Conservation (phyloP, 2,113 vertebrate genomes). For the Gracilinanus agilis region DNA sequence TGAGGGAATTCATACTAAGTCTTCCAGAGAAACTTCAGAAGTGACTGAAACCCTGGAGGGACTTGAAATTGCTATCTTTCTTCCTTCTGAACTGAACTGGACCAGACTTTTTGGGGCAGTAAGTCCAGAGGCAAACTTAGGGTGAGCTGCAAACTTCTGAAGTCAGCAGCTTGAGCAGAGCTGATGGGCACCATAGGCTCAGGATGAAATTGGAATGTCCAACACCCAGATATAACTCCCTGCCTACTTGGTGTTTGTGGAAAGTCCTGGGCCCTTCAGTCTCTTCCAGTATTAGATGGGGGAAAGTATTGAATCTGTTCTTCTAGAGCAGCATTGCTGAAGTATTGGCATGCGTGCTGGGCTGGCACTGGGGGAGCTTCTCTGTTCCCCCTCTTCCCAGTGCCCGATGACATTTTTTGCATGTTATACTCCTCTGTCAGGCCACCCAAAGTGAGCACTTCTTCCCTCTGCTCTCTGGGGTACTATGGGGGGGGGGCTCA, state of each 20-base stretch:
- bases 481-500: too few relatives aligned
- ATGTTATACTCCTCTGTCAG: too few relatives aligned
- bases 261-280: accelerated
- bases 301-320: accelerated
- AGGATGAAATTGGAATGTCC: background rate
- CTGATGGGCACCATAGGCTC: background rate
- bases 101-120: background rate
- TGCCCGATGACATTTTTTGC: too few relatives aligned
- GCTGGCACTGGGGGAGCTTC: too few relatives aligned
- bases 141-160: background rate
- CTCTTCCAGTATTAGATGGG: accelerated
- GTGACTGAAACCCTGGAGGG: too few relatives aligned
- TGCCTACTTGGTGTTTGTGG: accelerated
- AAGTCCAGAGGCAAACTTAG: background rate
- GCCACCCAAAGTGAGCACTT: too few relatives aligned
- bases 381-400: too few relatives aligned
- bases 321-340: background rate
- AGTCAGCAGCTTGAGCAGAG: background rate
- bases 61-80: too few relatives aligned
- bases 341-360: too few relatives aligned
- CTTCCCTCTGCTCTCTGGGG: too few relatives aligned
- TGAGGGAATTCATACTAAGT: too few relatives aligned
- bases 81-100: background rate
- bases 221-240: background rate
- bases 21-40: too few relatives aligned